These are phyloP conservation scores for Pasiphila rectangulata DNA, from an alignment of 2,888 invertebrate species.

Conservation along the genomic window DNA sequence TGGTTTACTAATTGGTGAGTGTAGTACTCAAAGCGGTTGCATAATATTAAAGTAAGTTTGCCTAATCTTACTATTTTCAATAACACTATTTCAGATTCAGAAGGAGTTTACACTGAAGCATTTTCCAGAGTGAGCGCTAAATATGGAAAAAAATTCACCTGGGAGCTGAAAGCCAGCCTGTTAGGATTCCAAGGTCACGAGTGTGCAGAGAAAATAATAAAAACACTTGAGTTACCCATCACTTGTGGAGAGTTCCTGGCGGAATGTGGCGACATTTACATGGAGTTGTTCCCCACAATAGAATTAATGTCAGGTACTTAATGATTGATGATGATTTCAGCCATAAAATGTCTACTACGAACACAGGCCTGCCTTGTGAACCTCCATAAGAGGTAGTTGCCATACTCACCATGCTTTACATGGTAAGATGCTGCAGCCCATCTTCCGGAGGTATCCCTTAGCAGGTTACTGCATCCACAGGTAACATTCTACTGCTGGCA, in stretches of 20 bases:
- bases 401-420: no score
- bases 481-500: no score
- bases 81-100: conserved; percentile 84
- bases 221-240: conserved; percentile 82
- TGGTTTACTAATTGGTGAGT: conserved; percentile 78
- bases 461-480: no score
- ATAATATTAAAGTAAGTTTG: conserved; percentile 10
- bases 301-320: conserved; percentile 86
- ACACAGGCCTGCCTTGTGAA: no score
- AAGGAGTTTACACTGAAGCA: conserved; percentile 86
- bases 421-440: no score
- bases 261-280: conserved; percentile 75
- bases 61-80: background rate
- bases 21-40: conserved; percentile 8
- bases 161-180: conserved; percentile 86
- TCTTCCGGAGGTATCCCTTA: no score
- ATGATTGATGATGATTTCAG: no score
- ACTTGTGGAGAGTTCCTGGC: conserved; percentile 83
- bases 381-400: no score
- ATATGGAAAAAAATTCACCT: conserved; percentile 88
- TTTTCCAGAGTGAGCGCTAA: conserved; percentile 83
- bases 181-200: conserved; percentile 86
- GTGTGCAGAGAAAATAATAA: conserved; percentile 82
- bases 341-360: no score
- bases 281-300: conserved; percentile 81